Conservation (phyloP, 64 coral and sea anemone species). For the Dendronephthya gigantea region DNA sequence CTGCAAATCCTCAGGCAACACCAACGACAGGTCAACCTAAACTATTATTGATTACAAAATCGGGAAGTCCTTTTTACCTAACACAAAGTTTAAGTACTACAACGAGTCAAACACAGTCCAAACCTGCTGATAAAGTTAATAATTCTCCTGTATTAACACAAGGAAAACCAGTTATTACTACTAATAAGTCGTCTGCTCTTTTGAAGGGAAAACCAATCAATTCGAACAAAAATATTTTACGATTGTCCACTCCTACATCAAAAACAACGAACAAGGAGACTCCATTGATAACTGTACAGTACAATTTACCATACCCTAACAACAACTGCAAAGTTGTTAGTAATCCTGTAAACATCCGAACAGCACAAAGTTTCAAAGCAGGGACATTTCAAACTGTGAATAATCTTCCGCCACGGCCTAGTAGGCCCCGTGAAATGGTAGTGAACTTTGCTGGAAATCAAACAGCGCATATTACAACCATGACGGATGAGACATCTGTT, state of each 20-base stretch:
- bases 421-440: not conserved
- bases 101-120: not conserved
- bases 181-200: not conserved
- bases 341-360: not conserved
- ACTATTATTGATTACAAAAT: not conserved
- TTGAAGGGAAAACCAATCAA: not conserved
- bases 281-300: not conserved
- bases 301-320: not conserved
- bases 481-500: not conserved
- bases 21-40: not conserved
- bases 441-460: not conserved
- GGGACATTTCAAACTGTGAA: not conserved
- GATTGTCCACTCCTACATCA: not conserved
- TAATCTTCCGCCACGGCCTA: not conserved
- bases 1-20: not conserved
- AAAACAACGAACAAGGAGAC: not conserved
- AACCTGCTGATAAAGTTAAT: not conserved
- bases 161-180: not conserved
- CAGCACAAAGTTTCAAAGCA: not conserved
- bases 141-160: not conserved
- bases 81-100: not conserved
- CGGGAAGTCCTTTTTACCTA: not conserved
- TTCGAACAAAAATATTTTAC: not conserved
- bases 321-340: not conserved
- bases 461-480: not conserved